Evolutionary conservation across 2,113 vertebrate species (phyloP).

Genomic region (Myrmecophaga tridactyla): DNA sequence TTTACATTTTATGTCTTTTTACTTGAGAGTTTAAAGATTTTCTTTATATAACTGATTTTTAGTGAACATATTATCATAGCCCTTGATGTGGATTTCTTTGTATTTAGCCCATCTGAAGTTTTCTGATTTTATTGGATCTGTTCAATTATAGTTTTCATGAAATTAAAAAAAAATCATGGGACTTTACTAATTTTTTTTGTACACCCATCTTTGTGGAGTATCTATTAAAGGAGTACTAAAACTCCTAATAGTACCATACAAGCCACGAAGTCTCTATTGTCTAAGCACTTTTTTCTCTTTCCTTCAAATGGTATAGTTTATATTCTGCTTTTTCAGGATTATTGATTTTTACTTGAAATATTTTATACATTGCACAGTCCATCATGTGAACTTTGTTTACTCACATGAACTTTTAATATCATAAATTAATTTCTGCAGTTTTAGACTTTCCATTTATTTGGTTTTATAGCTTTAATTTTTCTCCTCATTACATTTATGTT

Average conservation of each 20-base stretch:
- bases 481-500: neutral
- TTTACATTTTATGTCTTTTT: neutral
- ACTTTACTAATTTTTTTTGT: neutral
- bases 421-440: neutral
- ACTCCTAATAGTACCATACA: neutral
- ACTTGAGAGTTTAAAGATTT: neutral
- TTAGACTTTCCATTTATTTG: neutral
- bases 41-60: neutral
- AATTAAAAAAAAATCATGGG: neutral
- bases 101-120: neutral
- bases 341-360: neutral
- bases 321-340: neutral
- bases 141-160: neutral
- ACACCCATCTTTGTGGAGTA: neutral
- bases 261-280: neutral
- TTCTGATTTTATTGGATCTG: neutral
- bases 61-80: neutral
- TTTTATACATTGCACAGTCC: neutral
- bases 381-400: neutral
- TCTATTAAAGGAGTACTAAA: neutral
- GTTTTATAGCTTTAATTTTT: neutral
- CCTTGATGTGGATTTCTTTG: neutral
- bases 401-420: neutral
- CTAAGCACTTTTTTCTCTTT: neutral
- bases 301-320: neutral